phyloP scores from a whole-genome alignment of 2,113 vertebrate species.

The Oenanthe oenanthe region DNA sequence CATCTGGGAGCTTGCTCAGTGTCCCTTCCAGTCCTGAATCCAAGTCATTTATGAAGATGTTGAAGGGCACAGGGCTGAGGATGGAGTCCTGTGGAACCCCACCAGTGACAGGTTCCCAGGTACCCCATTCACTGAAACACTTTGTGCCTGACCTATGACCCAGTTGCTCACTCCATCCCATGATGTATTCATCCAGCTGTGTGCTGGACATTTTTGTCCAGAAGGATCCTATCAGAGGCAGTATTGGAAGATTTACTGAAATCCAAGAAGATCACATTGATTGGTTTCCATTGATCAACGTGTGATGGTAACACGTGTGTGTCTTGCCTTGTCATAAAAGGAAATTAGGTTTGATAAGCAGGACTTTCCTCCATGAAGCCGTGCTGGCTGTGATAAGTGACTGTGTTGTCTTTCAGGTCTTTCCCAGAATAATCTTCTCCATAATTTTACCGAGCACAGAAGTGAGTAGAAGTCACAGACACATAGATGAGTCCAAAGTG shows the following conservation, averaged over 20 bases:
- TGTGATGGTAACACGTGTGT: too few relatives aligned
- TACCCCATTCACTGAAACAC: background rate
- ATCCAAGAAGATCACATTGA: background rate
- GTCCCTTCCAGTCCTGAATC: background rate
- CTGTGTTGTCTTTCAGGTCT: background rate
- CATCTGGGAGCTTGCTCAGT: background rate
- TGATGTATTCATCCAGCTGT: background rate
- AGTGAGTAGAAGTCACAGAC: background rate
- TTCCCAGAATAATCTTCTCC: background rate
- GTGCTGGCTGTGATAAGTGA: background rate
- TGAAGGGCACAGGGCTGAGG: fast-evolving
- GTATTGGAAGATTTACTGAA: background rate
- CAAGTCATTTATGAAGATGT: background rate
- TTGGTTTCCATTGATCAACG: background rate
- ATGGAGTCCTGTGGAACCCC: background rate
- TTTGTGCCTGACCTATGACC: fast-evolving
- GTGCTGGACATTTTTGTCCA: background rate
- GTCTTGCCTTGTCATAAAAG: background rate
- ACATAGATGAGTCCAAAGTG: background rate
- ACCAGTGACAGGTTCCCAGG: background rate
- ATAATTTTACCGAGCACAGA: background rate
- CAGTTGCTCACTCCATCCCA: too few relatives aligned
- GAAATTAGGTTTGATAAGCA: background rate
- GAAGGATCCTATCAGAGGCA: background rate
- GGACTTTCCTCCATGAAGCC: background rate